A percentile compares a stretch with the other conserved stretches of the same genome.
Conservation (phyloP, 1,140 invertebrate species). For the Proctacanthus coquilletti region DNA sequence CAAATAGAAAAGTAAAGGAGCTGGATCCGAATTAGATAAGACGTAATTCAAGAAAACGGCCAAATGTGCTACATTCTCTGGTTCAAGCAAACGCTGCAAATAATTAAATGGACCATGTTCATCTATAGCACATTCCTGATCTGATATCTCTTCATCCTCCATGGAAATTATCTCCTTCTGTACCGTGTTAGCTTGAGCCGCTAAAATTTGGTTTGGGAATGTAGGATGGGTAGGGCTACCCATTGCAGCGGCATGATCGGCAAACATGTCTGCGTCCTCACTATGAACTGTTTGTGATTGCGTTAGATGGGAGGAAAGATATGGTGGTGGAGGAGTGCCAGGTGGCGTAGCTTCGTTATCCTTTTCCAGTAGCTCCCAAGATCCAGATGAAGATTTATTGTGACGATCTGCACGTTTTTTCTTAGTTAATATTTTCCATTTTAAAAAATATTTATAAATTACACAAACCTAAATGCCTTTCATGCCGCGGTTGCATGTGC, state of each 20-base stretch:
- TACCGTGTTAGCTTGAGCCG: constrained; percentile 16
- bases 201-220: constrained; percentile 3
- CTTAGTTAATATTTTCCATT: not conserved
- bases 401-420: constrained; percentile 15
- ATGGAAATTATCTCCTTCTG: constrained; percentile 78
- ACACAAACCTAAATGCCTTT: constrained; percentile 8
- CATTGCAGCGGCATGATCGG: not conserved
- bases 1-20: constrained; percentile 73
- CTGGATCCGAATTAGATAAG: constrained; percentile 70
- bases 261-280: too few relatives aligned
- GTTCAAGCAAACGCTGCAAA: constrained; percentile 48
- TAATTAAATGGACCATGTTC: constrained; percentile 70
- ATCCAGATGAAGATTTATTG: constrained; percentile 22
- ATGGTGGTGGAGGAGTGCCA: constrained; percentile 74
- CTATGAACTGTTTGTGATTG: not conserved
- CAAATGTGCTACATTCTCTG: constrained; percentile 56
- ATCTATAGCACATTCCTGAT: constrained; percentile 61
- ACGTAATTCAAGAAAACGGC: constrained; percentile 83
- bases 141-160: constrained; percentile 86
- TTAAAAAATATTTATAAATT: not conserved
- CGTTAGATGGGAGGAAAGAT: constrained; percentile 32
- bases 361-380: constrained; percentile 28
- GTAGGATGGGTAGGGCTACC: too few relatives aligned
- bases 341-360: constrained; percentile 52
- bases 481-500: constrained; percentile 26